phyloP scores from a whole-genome alignment of 2,888 invertebrate genomes.

The Toxonevra muliebris region DNA sequence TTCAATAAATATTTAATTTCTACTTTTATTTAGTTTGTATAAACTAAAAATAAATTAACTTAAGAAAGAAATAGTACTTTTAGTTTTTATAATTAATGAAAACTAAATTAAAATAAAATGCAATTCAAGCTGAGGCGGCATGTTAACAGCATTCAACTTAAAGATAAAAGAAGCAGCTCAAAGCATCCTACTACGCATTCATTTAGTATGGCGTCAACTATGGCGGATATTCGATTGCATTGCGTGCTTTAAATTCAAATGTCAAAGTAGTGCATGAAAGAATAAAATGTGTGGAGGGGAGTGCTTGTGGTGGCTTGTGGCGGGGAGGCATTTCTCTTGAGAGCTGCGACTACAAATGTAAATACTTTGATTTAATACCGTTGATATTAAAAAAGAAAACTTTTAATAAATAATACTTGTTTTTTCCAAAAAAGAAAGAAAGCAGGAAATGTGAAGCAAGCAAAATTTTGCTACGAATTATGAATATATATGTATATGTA shows the following conservation, averaged over 20 bases:
- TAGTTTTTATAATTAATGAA: background rate
- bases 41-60: background rate
- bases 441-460: no score
- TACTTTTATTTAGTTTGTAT: background rate
- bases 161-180: background rate
- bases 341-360: no score
- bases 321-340: no score
- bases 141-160: background rate
- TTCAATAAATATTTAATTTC: no score
- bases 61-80: background rate
- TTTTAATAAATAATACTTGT: no score
- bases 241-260: slow-evolving; percentile 3
- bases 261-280: background rate
- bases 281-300: background rate
- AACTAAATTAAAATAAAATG: background rate
- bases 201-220: slow-evolving; percentile 15
- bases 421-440: no score
- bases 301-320: background rate
- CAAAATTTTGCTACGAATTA: no score
- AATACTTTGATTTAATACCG: no score
- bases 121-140: background rate
- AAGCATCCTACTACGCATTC: background rate
- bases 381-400: no score
- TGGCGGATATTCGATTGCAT: background rate
- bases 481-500: no score